Conservation (phyloP, 2,888 invertebrate genomes). For the Chymomyza fuscimana region DNA sequence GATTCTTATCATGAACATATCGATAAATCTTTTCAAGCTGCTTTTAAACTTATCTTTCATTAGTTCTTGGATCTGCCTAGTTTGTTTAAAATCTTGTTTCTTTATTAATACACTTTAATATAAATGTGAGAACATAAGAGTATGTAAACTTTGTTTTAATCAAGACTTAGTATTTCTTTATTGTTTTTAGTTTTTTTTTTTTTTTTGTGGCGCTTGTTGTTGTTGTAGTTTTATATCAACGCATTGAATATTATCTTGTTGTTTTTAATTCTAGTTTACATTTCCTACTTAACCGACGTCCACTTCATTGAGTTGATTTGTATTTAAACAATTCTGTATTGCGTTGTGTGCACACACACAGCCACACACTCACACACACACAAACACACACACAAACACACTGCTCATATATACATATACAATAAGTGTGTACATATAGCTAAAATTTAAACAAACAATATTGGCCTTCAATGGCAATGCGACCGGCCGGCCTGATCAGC, state of each 20-base stretch:
- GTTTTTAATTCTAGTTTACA: conserved; percentile 60
- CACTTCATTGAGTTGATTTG: conserved; percentile 67
- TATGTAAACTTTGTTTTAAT: conserved; percentile 20
- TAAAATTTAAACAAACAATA: conserved; percentile 67
- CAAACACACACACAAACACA: conserved; percentile 1
- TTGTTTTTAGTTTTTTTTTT: neutral
- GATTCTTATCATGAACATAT: too few species aligned
- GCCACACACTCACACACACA: conserved; percentile 19
- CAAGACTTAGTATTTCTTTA: conserved; percentile 11
- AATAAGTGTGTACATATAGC: conserved; percentile 32
- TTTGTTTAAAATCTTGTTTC: too few species aligned
- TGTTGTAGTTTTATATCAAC: conserved; percentile 7
- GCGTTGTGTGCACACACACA: conserved; percentile 10
- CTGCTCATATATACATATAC: neutral
- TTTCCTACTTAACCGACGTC: conserved; percentile 61
- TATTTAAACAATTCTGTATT: conserved; percentile 40
- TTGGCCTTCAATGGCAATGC: conserved; percentile 56
- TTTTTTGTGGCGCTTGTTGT: conserved; percentile 39
- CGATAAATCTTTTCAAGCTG: too few species aligned
- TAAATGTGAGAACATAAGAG: too few species aligned
- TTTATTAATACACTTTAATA: too few species aligned
- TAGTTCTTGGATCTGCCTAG: too few species aligned
- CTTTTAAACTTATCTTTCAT: too few species aligned
- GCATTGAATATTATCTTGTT: conserved; percentile 30
- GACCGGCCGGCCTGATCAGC: conserved; percentile 30